A percentile compares a stretch with the other conserved stretches of the same genome.
Evolutionary conservation across 1,140 invertebrate species (phyloP).

Genomic region (Cydia fagiglandana): DNA sequence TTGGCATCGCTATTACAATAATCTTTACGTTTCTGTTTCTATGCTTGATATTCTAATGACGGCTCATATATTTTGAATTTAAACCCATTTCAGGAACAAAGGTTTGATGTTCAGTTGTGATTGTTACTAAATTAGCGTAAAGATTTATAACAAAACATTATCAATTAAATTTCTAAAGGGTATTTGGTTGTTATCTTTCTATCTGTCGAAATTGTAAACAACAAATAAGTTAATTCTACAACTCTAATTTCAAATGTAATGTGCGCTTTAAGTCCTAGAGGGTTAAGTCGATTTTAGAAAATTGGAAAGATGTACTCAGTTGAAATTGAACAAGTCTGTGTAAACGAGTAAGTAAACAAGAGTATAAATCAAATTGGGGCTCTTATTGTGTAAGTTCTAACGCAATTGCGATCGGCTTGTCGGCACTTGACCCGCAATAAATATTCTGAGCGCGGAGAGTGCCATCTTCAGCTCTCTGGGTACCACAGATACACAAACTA

Average conservation of each 20-base stretch:
- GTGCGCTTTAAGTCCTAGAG: neutral
- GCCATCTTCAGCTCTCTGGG: neutral
- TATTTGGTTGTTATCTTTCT: constrained; percentile 18
- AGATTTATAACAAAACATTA: constrained; percentile 8
- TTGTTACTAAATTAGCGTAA: neutral
- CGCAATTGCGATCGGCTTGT: constrained; percentile 19
- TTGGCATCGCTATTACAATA: too few relatives aligned
- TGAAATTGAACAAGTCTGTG: constrained; percentile 17
- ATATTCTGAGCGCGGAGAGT: neutral
- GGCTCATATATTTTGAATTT: neutral
- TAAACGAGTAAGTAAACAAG: constrained; percentile 27
- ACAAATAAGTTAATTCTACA: constrained; percentile 12
- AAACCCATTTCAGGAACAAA: neutral
- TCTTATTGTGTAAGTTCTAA: constrained; percentile 20
- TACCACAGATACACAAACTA: too few relatives aligned
- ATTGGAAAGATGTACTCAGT: neutral
- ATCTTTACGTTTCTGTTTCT: neutral
- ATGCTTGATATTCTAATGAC: too few relatives aligned
- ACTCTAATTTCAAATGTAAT: neutral
- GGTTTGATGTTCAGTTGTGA: neutral
- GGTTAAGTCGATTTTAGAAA: neutral
- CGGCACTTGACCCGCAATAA: constrained; percentile 20
- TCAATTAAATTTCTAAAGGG: constrained; percentile 17
- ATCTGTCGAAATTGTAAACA: constrained; percentile 24
- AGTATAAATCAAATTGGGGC: constrained; percentile 25